Percentiles rank a stretch among this genome's conserved stretches.
phyloP scores from a whole-genome alignment of 1,140 invertebrate genomes.

The Limonius californicus region DNA sequence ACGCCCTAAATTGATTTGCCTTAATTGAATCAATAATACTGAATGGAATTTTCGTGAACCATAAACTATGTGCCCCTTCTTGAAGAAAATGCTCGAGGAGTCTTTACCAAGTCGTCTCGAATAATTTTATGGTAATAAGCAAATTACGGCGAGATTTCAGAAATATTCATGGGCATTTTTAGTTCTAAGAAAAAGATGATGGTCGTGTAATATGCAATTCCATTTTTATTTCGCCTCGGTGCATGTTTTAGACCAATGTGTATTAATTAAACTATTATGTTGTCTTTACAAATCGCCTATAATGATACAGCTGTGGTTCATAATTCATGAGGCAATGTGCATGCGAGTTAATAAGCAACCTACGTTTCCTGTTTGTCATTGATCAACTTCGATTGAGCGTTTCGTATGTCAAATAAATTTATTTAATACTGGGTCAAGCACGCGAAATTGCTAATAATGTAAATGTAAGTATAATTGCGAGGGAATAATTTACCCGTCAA shows the following conservation, averaged over 20 bases:
- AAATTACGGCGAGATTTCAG: constrained; percentile 7
- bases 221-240: constrained; percentile 24
- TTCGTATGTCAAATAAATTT: neutral
- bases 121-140: constrained; percentile 22
- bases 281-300: constrained; percentile 33
- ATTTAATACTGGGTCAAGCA: neutral
- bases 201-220: constrained; percentile 23
- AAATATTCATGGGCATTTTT: constrained; percentile 21
- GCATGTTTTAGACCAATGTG: constrained; percentile 24
- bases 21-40: constrained; percentile 17
- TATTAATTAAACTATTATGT: constrained; percentile 35
- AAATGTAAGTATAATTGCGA: too few relatives aligned
- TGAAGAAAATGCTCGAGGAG: too few relatives aligned
- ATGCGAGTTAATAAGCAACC: neutral
- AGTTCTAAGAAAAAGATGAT: constrained; percentile 10
- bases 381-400: neutral
- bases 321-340: constrained; percentile 1
- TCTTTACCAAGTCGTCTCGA: constrained; percentile 21
- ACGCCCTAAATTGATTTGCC: neutral
- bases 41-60: constrained; percentile 13
- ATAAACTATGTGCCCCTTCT: neutral
- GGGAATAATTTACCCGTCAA: too few relatives aligned
- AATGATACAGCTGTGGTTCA: constrained; percentile 27
- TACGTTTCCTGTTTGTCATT: constrained; percentile 1
- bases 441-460: too few relatives aligned